phyloP scores from a whole-genome alignment of 2,888 invertebrate genomes.

The Ochlodes sylvanus region DNA sequence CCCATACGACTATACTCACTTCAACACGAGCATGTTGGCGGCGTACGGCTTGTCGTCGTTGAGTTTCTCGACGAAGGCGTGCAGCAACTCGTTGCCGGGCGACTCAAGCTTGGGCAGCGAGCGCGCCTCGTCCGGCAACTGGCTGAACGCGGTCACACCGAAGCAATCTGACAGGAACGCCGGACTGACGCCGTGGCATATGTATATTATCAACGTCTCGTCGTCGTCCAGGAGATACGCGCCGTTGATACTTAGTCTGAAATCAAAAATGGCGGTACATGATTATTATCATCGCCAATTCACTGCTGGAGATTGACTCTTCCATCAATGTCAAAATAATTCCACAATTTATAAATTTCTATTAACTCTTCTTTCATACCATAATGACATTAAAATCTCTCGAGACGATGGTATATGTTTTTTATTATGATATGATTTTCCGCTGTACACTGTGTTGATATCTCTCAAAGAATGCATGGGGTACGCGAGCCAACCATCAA shows the following conservation, averaged over 20 bases:
- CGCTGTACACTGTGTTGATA: too few species aligned
- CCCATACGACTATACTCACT: slow-evolving; percentile 82
- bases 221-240: slow-evolving; percentile 97
- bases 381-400: too few species aligned
- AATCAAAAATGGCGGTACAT: background rate
- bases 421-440: too few species aligned
- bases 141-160: slow-evolving; percentile 89
- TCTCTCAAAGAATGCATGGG: too few species aligned
- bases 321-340: too few species aligned
- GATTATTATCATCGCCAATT: too few species aligned
- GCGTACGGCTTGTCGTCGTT: slow-evolving; percentile 94
- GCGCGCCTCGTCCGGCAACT: slow-evolving; percentile 91
- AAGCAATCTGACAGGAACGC: slow-evolving; percentile 91
- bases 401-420: too few species aligned
- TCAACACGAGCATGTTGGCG: slow-evolving; percentile 91
- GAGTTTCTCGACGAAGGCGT: slow-evolving; percentile 92
- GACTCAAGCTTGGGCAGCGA: slow-evolving; percentile 92
- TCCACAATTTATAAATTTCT: too few species aligned
- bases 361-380: too few species aligned
- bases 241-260: slow-evolving; percentile 90
- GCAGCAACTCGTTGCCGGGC: slow-evolving; percentile 89
- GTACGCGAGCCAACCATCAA: too few species aligned
- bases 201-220: slow-evolving; percentile 91
- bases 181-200: slow-evolving; percentile 91
- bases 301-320: too few species aligned